These are phyloP conservation scores for Natrix natrix DNA, from an alignment of 2,797 vertebrate genomes.

Conservation along the genomic window DNA sequence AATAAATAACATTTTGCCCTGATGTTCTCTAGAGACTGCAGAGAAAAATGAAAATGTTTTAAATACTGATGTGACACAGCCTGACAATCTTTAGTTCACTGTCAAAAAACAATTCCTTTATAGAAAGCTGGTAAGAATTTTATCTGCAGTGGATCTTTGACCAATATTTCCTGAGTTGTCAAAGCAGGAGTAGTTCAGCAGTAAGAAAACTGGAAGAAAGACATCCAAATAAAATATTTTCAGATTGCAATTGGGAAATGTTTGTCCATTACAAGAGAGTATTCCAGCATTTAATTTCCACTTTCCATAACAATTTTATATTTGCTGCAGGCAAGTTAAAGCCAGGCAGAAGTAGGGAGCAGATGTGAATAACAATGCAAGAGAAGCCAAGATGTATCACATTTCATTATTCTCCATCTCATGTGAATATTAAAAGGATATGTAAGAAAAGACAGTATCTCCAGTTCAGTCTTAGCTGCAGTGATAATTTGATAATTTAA, in stretches of 20 bases:
- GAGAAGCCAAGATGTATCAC: neutral
- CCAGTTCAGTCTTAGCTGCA: neutral
- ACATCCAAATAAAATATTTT: neutral
- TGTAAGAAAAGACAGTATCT: neutral
- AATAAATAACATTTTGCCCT: neutral
- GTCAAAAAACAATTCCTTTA: neutral
- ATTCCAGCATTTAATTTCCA: neutral
- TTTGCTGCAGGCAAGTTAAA: neutral
- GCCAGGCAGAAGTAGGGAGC: neutral
- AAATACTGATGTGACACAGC: neutral
- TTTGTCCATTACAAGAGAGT: neutral
- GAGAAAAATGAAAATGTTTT: neutral
- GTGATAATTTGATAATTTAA: neutral
- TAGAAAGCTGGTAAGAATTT: neutral
- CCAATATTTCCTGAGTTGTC: neutral
- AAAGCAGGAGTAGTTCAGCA: neutral
- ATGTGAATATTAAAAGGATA: neutral
- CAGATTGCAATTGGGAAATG: neutral
- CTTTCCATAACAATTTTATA: neutral
- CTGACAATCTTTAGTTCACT: neutral
- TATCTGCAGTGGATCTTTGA: neutral
- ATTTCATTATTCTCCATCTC: neutral
- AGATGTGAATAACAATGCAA: neutral
- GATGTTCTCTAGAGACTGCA: neutral
- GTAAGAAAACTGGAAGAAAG: neutral